These are phyloP conservation scores for Meteorus sp. DNA, from an alignment of 1,140 invertebrate species.

Conservation along the genomic window DNA sequence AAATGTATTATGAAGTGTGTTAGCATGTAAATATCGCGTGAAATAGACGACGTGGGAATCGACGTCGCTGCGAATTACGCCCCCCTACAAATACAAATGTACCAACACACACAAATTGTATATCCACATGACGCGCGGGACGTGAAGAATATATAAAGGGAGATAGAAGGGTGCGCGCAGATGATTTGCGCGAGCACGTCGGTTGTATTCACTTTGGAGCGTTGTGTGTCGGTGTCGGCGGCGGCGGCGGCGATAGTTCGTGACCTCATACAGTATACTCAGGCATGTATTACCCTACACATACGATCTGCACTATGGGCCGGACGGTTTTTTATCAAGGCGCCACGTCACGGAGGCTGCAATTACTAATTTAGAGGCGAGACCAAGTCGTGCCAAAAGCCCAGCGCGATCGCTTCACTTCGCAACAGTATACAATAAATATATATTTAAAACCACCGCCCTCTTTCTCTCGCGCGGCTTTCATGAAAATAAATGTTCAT, in stretches of 20 bases:
- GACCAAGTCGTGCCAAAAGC: slow-evolving; percentile 54
- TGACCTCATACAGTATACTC: not conserved
- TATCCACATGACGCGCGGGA: not conserved
- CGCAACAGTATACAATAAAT: not conserved
- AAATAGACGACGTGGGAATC: not conserved
- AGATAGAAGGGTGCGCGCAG: too few species aligned
- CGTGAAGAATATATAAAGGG: not conserved
- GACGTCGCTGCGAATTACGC: not conserved
- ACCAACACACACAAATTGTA: not conserved
- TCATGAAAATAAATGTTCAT: not conserved
- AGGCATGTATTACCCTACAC: not conserved
- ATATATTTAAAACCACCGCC: slow-evolving; percentile 40
- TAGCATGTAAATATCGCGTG: not conserved
- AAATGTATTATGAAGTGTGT: too few species aligned
- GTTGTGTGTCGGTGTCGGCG: not conserved
- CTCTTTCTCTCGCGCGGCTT: slow-evolving; percentile 42
- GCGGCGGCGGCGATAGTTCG: not conserved
- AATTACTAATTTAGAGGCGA: slow-evolving; percentile 58
- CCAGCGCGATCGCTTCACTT: slow-evolving; percentile 33
- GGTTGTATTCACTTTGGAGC: slow-evolving; percentile 2
- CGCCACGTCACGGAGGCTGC: slow-evolving; percentile 41
- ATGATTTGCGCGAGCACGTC: too few species aligned
- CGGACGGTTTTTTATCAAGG: not conserved
- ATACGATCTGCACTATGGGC: too few species aligned
- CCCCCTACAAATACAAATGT: too few species aligned